Evolutionary conservation across 2,888 invertebrate genomes (phyloP).

Genomic region (Cheilosia impressa): DNA sequence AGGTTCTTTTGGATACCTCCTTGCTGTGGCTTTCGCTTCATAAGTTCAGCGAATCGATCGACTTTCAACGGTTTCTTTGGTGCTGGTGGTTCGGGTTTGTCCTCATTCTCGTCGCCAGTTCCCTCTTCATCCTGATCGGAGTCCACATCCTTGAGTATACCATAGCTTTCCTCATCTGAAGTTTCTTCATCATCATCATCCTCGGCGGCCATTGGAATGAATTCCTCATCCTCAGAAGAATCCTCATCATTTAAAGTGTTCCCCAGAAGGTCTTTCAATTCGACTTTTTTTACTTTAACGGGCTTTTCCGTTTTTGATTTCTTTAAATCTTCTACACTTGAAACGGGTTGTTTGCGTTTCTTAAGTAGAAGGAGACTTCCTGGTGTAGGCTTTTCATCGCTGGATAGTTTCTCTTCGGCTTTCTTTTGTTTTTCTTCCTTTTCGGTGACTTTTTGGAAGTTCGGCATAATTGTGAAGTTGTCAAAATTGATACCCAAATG

Average conservation of each 20-base stretch:
- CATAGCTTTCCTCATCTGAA: slow-evolving; percentile 76
- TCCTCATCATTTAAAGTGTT: slow-evolving; percentile 80
- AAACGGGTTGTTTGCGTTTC: slow-evolving; percentile 43
- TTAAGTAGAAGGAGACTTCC: slow-evolving; percentile 62
- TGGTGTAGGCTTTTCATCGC: slow-evolving; percentile 15
- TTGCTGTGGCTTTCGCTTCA: slow-evolving; percentile 79
- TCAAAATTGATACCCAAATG: slow-evolving; percentile 81
- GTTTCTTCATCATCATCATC: slow-evolving; percentile 66
- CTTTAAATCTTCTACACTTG: slow-evolving; percentile 35
- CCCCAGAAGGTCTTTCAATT: slow-evolving; percentile 79
- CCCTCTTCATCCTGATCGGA: slow-evolving; percentile 39
- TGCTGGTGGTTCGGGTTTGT: slow-evolving; percentile 45
- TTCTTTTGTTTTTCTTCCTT: slow-evolving; percentile 55
- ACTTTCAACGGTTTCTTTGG: slow-evolving; percentile 69
- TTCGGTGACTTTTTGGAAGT: slow-evolving; percentile 60
- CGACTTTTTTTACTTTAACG: slow-evolving; percentile 66
- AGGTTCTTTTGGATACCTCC: slow-evolving; percentile 79
- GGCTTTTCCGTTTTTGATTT: slow-evolving; percentile 32
- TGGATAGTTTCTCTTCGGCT: slow-evolving; percentile 4
- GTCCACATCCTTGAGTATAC: slow-evolving; percentile 66
- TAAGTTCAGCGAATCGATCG: slow-evolving; percentile 78
- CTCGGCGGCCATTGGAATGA: slow-evolving; percentile 52
- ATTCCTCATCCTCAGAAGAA: slow-evolving; percentile 81
- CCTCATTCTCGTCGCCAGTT: slow-evolving; percentile 41
- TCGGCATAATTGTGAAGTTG: slow-evolving; percentile 77